Evolutionary conservation across 2,888 invertebrate genomes (phyloP).

Genomic region (Colostygia pectinataria): DNA sequence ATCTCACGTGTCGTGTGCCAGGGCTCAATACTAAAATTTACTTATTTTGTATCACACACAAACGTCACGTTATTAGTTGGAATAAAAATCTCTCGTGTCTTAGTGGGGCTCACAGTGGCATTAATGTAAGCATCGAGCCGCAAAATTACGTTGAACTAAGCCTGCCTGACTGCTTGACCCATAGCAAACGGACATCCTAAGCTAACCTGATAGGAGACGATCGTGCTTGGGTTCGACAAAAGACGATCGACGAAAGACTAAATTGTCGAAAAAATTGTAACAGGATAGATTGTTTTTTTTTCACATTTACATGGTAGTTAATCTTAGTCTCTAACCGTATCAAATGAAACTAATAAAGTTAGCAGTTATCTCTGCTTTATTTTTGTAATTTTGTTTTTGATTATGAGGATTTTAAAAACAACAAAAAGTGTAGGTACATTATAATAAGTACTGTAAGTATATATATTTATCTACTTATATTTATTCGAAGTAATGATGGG

Average conservation of each 20-base stretch:
- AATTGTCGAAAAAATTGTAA: neutral
- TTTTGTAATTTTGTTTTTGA: too few species aligned
- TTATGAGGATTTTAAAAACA: too few species aligned
- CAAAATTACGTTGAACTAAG: constrained; percentile 30
- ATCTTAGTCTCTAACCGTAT: too few species aligned
- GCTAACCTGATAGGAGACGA: constrained; percentile 5
- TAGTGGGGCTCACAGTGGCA: neutral
- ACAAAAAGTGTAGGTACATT: too few species aligned
- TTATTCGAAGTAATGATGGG: too few species aligned
- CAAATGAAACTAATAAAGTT: too few species aligned
- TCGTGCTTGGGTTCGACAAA: neutral
- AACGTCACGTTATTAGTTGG: neutral
- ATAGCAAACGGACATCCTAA: constrained; percentile 5
- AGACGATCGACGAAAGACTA: neutral
- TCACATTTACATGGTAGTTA: too few species aligned
- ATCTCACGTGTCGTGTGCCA: too few species aligned
- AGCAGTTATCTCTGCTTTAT: too few species aligned
- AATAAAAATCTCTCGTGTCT: constrained; percentile 2
- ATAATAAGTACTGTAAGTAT: too few species aligned
- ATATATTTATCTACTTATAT: too few species aligned
- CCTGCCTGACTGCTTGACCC: constrained; percentile 1
- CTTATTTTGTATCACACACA: neutral
- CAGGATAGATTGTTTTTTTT: too few species aligned
- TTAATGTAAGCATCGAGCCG: constrained; percentile 21
- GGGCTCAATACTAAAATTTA: neutral